These are phyloP conservation scores for Drosophila lacteicornis DNA, from an alignment of 1,140 invertebrate genomes.

Conservation along the genomic window DNA sequence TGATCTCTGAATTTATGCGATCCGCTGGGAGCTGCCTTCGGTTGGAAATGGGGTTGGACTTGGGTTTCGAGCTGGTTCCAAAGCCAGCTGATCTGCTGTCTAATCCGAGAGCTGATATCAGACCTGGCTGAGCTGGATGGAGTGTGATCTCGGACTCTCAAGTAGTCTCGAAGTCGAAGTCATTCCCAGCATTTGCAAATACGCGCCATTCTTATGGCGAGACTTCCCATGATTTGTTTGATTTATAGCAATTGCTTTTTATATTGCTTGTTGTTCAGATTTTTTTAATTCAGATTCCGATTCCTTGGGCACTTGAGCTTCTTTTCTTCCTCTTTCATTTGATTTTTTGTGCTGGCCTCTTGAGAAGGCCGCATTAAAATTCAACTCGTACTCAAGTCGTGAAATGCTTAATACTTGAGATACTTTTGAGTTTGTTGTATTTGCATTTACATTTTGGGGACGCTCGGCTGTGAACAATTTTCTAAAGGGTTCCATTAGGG, in stretches of 20 bases:
- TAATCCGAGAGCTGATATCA: conserved; percentile 13
- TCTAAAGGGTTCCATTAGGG: conserved; percentile 63
- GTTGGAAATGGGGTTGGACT: conserved; percentile 2
- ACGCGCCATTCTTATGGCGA: conserved; percentile 22
- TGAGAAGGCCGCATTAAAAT: conserved; percentile 70
- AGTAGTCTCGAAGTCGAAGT: conserved; percentile 32
- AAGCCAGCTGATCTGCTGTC: conserved; percentile 20
- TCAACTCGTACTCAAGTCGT: conserved; percentile 65
- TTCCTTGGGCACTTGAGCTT: conserved; percentile 42
- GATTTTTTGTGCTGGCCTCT: conserved; percentile 34
- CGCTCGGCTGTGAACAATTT: conserved; percentile 41
- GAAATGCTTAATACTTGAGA: conserved; percentile 76
- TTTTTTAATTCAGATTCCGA: conserved; percentile 39
- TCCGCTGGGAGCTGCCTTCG: conserved; percentile 4
- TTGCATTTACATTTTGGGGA: conserved; percentile 61
- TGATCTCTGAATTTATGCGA: conserved; percentile 45
- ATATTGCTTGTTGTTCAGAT: conserved; percentile 46
- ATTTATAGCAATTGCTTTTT: conserved; percentile 71
- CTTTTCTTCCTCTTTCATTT: conserved; percentile 27
- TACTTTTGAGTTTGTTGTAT: conserved; percentile 67
- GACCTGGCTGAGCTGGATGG: conserved; percentile 3
- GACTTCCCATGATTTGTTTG: conserved; percentile 60
- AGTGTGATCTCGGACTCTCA: conserved; percentile 28
- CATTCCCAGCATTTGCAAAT: conserved; percentile 45
- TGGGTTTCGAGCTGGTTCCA: conserved; percentile 26